Conservation (phyloP, 2,113 vertebrate species). For the Cavia aperea region DNA sequence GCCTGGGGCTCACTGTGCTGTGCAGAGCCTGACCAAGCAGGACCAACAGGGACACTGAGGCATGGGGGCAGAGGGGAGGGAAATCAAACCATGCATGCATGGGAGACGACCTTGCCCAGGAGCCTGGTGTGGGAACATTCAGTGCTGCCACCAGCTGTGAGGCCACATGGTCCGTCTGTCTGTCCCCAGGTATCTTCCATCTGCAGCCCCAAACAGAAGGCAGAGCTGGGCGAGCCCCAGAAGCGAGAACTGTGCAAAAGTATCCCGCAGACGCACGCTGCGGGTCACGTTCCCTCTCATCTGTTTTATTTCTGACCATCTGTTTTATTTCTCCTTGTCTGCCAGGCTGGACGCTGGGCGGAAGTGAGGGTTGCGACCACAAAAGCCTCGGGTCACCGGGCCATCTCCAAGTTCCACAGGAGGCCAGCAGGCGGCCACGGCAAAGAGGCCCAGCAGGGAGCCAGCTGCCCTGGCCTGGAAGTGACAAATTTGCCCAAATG, state of each 20-base stretch:
- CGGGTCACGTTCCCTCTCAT: background rate
- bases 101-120: background rate
- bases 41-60: rapidly evolving
- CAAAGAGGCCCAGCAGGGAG: background rate
- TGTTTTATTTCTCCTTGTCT: background rate
- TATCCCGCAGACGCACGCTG: rapidly evolving
- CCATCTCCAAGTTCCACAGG: background rate
- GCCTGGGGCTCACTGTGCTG: too few species aligned
- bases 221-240: background rate
- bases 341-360: background rate
- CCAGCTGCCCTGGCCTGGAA: background rate
- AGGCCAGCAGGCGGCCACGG: rapidly evolving
- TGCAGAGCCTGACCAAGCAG: background rate
- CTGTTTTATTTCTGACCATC: background rate
- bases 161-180: background rate
- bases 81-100: rapidly evolving
- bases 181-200: background rate
- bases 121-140: rapidly evolving
- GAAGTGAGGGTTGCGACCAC: background rate
- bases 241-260: background rate
- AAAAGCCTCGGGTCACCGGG: background rate
- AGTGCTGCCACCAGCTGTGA: rapidly evolving
- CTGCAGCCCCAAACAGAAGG: background rate
- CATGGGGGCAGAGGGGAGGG: too few species aligned
- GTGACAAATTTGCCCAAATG: background rate